Conservation (phyloP, 2,888 invertebrate genomes). For the Chromoteleia sp. region DNA sequence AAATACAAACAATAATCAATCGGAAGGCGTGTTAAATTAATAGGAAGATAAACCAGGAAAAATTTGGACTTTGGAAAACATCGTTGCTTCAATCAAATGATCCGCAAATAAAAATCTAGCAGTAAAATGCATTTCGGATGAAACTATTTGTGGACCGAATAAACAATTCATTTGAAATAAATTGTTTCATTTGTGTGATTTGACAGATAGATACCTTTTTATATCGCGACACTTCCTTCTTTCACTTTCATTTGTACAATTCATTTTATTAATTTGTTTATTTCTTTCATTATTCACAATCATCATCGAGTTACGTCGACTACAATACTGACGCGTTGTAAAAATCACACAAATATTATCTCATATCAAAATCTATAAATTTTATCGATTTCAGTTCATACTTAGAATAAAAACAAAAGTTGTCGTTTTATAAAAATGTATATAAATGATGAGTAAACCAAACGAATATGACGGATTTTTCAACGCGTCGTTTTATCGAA, state of each 20-base stretch:
- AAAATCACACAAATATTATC: constrained; percentile 21
- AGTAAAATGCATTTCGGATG: constrained; percentile 4
- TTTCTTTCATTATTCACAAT: constrained; percentile 33
- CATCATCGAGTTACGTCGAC: constrained; percentile 24
- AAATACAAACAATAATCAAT: constrained; percentile 43
- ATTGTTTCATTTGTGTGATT: constrained; percentile 1
- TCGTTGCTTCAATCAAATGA: background rate
- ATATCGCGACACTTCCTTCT: constrained; percentile 9
- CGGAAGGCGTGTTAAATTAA: constrained; percentile 23
- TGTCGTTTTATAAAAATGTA: background rate
- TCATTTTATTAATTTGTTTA: constrained; percentile 12
- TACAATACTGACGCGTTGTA: constrained; percentile 39
- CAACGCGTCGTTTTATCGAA: constrained; percentile 1
- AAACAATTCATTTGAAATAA: background rate
- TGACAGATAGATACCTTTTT: constrained; percentile 12
- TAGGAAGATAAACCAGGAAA: constrained; percentile 9
- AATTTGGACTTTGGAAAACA: constrained; percentile 19
- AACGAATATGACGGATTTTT: background rate
- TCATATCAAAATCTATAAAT: constrained; percentile 8
- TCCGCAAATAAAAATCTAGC: background rate
- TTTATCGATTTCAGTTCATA: background rate
- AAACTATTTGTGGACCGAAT: background rate
- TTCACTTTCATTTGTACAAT: constrained; percentile 35
- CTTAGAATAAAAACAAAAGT: background rate
- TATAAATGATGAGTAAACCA: background rate